phyloP scores from a whole-genome alignment of 2,888 invertebrate genomes.

The Acrocyrtus sp. region DNA sequence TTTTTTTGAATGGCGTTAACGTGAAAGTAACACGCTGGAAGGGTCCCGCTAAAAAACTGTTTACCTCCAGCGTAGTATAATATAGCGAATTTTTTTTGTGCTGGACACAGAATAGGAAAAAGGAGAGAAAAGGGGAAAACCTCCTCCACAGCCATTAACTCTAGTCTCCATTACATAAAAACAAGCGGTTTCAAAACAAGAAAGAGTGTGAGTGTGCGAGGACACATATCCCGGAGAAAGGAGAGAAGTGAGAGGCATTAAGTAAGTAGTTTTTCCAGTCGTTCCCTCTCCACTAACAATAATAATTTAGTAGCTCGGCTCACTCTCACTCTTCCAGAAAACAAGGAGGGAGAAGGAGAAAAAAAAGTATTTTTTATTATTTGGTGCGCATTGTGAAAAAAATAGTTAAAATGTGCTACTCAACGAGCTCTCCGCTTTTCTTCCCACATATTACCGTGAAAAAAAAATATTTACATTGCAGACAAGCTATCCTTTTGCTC shows the following conservation, averaged over 20 bases:
- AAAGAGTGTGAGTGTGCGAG: slow-evolving; percentile 7
- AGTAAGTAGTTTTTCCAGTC: slow-evolving; percentile 41
- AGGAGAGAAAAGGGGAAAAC: slow-evolving; percentile 3
- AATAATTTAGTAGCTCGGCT: slow-evolving; percentile 41
- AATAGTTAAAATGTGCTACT: slow-evolving; percentile 18
- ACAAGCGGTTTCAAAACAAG: slow-evolving; percentile 20
- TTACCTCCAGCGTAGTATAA: slow-evolving; percentile 34
- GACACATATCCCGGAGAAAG: too few relatives aligned
- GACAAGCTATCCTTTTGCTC: too few relatives aligned
- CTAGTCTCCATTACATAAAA: slow-evolving; percentile 24
- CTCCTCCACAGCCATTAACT: slow-evolving; percentile 28
- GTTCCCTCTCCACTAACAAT: slow-evolving; percentile 40
- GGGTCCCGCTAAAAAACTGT: too few relatives aligned
- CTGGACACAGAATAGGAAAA: too few relatives aligned
- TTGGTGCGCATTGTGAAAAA: not conserved
- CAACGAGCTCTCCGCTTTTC: slow-evolving; percentile 36
- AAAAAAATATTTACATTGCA: too few relatives aligned
- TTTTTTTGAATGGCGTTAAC: too few relatives aligned
- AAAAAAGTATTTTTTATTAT: not conserved
- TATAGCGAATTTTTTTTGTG: too few relatives aligned
- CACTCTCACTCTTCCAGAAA: not conserved
- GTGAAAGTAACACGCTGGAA: too few relatives aligned
- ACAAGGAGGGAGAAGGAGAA: not conserved
- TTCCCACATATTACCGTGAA: too few relatives aligned
- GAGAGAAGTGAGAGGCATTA: slow-evolving; percentile 23